Evolutionary conservation across 2,113 vertebrate genomes (phyloP), one percentile per base, ranked within the genome.

Genomic region (Cathartes aura): DNA sequence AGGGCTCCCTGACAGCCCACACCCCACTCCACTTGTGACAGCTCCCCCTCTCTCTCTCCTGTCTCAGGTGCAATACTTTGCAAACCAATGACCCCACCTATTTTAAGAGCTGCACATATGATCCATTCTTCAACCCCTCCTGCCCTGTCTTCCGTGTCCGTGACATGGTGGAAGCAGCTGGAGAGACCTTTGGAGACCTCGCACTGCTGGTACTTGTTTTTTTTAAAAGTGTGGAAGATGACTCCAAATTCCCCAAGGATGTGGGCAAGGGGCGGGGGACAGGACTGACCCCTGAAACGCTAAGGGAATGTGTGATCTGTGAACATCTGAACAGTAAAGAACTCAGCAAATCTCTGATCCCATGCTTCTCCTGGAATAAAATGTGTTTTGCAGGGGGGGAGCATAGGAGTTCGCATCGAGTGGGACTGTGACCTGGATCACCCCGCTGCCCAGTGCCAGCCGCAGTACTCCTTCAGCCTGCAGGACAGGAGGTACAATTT

Each of bases 401-500:
- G 96, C 52, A 93, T 98, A 1, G 56, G 92, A 62, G 67, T 98
- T 93, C 93, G 68, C 13, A 86, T 98, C 0, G 79, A 93, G 78
- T 98, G 98, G 98, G 75, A 98, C 56, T 98, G 98, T 0, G 29
- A 98, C 91, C 96, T 98, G 93, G 98, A 98, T 23, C 30, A 2
- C 6, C 17, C 97, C 0, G 23, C 42, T 17, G 34, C 94, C 1
- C 76, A n/a, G 22, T 98, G 98, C 91, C 89, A 24, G 50, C 98
- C 98, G 0, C 89, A 26, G 23, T 98, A 98, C 64, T 97, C 97
- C 89, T 98, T 98, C 95, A 96, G 87, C 84, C 94, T 98, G 75
- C 98, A 97, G 89, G 92, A 98, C 58, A 96, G 32, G 11, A 95
- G 71, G 24, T 98, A 98, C 93, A 98, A 98, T 73, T 98, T 98